These are phyloP conservation scores for Mormyrus iriodes DNA, from an alignment of 2,113 vertebrate species.

Conservation along the genomic window DNA sequence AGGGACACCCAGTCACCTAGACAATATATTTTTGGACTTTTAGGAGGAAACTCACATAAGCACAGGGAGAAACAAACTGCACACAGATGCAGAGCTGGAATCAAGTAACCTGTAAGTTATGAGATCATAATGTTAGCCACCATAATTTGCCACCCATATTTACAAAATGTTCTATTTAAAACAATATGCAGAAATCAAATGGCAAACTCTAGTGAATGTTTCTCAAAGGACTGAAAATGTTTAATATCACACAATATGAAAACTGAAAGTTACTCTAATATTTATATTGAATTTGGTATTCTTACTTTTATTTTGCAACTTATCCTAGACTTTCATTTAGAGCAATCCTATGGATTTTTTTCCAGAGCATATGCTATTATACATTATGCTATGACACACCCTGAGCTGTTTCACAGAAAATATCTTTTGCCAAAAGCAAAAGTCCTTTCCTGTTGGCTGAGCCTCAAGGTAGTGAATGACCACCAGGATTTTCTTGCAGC, in stretches of 20 bases:
- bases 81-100: no score
- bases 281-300: neutral
- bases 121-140: neutral
- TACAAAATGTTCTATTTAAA: slow-evolving; percentile 3
- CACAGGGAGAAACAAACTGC: no score
- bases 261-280: neutral
- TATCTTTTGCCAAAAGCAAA: neutral
- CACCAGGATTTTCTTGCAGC: neutral
- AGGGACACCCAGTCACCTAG: neutral
- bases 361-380: no score
- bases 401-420: neutral
- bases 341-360: neutral
- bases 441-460: neutral
- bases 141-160: neutral
- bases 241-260: neutral
- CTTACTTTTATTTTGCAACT: neutral
- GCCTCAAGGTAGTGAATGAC: neutral
- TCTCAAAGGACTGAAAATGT: neutral
- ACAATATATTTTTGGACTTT: neutral
- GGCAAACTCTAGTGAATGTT: neutral
- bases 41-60: neutral
- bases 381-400: neutral
- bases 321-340: neutral
- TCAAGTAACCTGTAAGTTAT: neutral
- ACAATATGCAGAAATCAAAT: neutral